phyloP scores from a whole-genome alignment of 2,888 invertebrate genomes.

The Rutpela maculata region DNA sequence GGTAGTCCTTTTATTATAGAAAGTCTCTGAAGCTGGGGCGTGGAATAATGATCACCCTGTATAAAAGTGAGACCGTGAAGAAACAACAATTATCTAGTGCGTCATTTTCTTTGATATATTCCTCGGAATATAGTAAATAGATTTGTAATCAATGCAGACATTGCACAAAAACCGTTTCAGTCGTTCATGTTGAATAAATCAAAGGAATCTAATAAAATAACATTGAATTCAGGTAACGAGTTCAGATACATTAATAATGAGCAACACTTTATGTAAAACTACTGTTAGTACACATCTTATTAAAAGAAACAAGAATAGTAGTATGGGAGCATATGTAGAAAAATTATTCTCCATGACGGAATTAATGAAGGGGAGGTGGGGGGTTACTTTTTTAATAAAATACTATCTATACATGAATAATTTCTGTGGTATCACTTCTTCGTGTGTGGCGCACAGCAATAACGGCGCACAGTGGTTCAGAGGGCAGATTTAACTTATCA shows the following conservation, averaged over 20 bases:
- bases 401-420: no score
- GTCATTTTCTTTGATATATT: conserved; percentile 4
- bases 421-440: no score
- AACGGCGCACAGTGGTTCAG: no score
- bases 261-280: conserved; percentile 39
- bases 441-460: no score
- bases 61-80: neutral
- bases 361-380: no score
- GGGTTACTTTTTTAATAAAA: no score
- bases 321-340: no score
- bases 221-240: conserved; percentile 41
- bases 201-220: conserved; percentile 40
- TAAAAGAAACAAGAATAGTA: conserved; percentile 31
- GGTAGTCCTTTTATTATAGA: no score
- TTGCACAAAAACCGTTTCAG: conserved; percentile 29
- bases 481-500: no score
- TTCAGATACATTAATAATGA: conserved; percentile 37
- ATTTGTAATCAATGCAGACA: conserved; percentile 24
- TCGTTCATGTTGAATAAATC: conserved; percentile 41
- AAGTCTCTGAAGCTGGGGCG: no score
- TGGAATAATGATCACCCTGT: neutral
- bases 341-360: no score
- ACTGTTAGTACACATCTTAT: conserved; percentile 40
- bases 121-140: neutral
- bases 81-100: neutral